Base-by-base conservation (phyloP, 2,888 invertebrate genomes). In the Crematogaster levior region DNA sequence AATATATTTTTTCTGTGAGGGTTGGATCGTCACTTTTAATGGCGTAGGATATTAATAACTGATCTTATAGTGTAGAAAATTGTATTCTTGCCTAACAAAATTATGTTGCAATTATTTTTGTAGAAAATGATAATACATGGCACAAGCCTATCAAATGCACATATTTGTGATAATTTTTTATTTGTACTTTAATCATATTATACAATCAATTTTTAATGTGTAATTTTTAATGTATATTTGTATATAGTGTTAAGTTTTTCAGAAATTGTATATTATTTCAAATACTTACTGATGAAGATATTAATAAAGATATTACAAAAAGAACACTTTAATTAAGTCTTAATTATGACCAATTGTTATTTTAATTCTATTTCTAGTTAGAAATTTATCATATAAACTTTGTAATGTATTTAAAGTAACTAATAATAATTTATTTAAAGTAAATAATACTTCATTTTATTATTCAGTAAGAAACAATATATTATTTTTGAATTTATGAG, bases 1-100 rank as follows among this genome's bases (percentile, higher is more conserved):
- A 37, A 77, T 46, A 37, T 21, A 21, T 68, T 65, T 82, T 30
- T 73, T 66, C 73, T 87, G 82, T 85, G 80, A 87, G 81, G 75
- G n/a, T 72, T 58, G 27, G n/a, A 34, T 43, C 15, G 4, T 27
- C 51, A 46, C 61, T 24, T 43, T 37, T 12, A 70, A 46, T 30
- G 24, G 9, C 53, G 34, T 9, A 56, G n/a, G n/a, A 3, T 9
- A 24, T 75, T 51, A 34, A 46, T 18, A 21, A 21, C 24, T 48
- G 10, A 51, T 75, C 34, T 65, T 65, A 40, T 65, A 27, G 15
- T n/a, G 27, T 0, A 65, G 6, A 43, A 40, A 74, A 56, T 68
- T 37, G 51, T 5, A 0, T 43, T 43, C 12, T 66, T 43, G 51
- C 68, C 56, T 56, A 77, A 66, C 12, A 70, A 53, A 43, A 70